These are phyloP conservation scores for Periplaneta americana DNA, from an alignment of 1,140 invertebrate species.

Conservation along the genomic window DNA sequence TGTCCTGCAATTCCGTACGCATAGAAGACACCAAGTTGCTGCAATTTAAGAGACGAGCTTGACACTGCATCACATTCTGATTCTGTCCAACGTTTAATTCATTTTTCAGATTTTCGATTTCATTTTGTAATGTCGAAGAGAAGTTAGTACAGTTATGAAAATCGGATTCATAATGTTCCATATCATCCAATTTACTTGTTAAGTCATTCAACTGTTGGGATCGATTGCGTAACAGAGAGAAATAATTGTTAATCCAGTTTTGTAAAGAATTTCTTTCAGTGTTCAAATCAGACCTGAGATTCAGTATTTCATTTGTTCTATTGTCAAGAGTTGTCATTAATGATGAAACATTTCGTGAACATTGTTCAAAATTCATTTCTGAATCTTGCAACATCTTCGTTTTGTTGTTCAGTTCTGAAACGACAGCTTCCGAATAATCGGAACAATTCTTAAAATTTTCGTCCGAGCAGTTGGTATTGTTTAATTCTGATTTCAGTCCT, in stretches of 20 bases:
- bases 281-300: not conserved
- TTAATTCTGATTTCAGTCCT: not conserved
- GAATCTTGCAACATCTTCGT: not conserved
- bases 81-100: not conserved
- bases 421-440: not conserved
- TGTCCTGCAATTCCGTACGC: not conserved
- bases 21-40: not conserved
- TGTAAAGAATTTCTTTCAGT: not conserved
- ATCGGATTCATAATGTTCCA: not conserved
- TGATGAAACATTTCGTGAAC: not conserved
- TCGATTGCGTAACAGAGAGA: not conserved
- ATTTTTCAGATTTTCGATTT: not conserved
- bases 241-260: not conserved
- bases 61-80: not conserved
- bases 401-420: not conserved
- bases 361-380: not conserved
- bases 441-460: not conserved
- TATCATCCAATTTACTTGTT: not conserved
- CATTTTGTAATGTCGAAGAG: not conserved
- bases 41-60: not conserved
- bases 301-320: not conserved
- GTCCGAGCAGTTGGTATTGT: not conserved
- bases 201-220: not conserved
- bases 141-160: not conserved
- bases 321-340: not conserved